phyloP scores from a whole-genome alignment of 2,797 vertebrate genomes.

The Phrynocephalus vlangalii region DNA sequence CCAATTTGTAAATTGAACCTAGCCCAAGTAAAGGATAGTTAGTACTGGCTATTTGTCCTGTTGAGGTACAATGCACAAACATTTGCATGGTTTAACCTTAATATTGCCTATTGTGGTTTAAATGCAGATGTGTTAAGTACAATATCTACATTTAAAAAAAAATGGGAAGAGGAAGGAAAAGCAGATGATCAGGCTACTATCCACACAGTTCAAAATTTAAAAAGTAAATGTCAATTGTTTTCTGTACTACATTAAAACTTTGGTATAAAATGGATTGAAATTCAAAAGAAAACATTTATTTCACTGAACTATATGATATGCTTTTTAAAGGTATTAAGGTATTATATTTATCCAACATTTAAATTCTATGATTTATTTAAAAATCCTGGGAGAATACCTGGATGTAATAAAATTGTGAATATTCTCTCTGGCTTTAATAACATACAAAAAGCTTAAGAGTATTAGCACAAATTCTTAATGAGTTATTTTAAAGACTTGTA shows the following conservation, averaged over 20 bases:
- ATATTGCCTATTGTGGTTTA: background rate
- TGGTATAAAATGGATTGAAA: background rate
- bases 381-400: background rate
- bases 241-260: constrained; percentile 32
- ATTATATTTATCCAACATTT: background rate
- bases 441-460: background rate
- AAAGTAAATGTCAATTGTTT: background rate
- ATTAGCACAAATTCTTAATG: no score
- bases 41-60: background rate
- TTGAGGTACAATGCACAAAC: background rate
- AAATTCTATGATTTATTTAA: background rate
- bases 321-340: background rate
- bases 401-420: background rate
- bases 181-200: background rate
- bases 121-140: background rate
- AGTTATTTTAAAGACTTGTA: background rate
- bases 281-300: background rate
- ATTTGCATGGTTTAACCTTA: background rate
- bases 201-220: background rate
- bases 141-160: constrained; percentile 2
- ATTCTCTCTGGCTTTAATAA: background rate
- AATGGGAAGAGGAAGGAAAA: background rate
- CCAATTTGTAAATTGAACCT: background rate
- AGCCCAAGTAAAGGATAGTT: background rate
- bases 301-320: background rate